Evolutionary conservation across 2,113 vertebrate genomes (phyloP), one percentile per base, ranked within the genome.

Genomic region (Polypterus senegalus): DNA sequence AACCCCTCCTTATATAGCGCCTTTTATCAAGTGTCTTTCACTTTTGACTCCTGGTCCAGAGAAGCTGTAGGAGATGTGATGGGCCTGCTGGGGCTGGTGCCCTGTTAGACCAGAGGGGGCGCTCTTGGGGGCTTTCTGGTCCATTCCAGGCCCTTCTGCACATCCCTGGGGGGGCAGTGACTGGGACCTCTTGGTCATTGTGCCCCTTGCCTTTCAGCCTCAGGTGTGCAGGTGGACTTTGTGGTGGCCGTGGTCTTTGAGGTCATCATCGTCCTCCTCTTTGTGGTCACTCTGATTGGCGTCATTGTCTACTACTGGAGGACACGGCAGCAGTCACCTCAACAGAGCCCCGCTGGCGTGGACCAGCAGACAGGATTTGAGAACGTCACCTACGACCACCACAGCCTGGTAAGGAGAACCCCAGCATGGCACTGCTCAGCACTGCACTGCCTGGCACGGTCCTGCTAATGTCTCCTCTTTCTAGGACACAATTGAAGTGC

Each of bases 261-360:
- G 27, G 58, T 83, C 57, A 64, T 85, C 1, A 66, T 85, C n/a
- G 43, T 73, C 4, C 54, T 87, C 64, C 65, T 88, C 61, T 66
- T 86, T 49, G 61, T 85, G 9, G 63, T 49, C 59, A 71, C 72
- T 0, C 49, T 84, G 57, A 56, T 69, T 1, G 67, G 44, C 3
- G 48, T 83, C 54, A 54, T 84, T n/a, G 9, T 74, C 47, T 72
- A 53, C 53, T 86, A 82, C 72, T 0, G 11, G 4, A 2, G 0
- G 1, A 27, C 0, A 4, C 1, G 9, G 48, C 4, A 4, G 3
- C 2, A 4, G 1, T 6, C 4, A 3, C 11, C 1, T 54, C 7
- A 7, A n/a, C 4, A 8, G 7, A 3, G 0, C 5, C 51, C 63
- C 4, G 5, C 64, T 3, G n/a, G 62, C 49, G n/a, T 3, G 10